A percentile compares a stretch with the other conserved stretches of the same genome.
phyloP scores from a whole-genome alignment of 1,140 invertebrate genomes.

The Diabrotica undecimpunctata region DNA sequence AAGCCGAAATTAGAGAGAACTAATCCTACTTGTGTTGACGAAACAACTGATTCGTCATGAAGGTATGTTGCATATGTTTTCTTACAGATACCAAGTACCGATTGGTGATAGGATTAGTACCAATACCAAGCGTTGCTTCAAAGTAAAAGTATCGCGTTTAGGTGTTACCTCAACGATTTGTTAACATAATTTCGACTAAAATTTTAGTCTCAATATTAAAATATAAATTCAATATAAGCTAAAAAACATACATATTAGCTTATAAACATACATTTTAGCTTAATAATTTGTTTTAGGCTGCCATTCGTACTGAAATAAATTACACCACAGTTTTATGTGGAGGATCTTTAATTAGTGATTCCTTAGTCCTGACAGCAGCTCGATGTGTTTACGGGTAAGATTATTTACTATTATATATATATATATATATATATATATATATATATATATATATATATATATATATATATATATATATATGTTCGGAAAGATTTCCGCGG shows the following conservation, averaged over 20 bases:
- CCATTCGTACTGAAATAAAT: slow-evolving; percentile 20
- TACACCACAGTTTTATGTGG: slow-evolving; percentile 22
- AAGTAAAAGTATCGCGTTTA: not conserved
- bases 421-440: too few species aligned
- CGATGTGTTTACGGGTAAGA: slow-evolving; percentile 28
- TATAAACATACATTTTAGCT: too few species aligned
- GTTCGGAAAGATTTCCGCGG: too few species aligned
- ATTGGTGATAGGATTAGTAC: too few species aligned
- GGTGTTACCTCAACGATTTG: not conserved
- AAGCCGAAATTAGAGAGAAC: not conserved
- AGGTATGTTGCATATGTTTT: too few species aligned
- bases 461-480: too few species aligned
- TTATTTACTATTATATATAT: too few species aligned
- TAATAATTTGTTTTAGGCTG: slow-evolving; percentile 21
- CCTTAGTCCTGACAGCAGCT: slow-evolving; percentile 27
- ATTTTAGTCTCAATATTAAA: not conserved
- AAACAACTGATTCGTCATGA: too few species aligned
- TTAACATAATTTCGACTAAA: not conserved
- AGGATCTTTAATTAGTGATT: slow-evolving; percentile 22
- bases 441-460: too few species aligned
- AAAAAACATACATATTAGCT: too few species aligned
- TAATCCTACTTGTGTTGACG: not conserved
- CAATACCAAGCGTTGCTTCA: not conserved
- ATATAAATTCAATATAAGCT: not conserved
- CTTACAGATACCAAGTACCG: too few species aligned